Evolutionary conservation across 2,113 vertebrate species (phyloP), one percentile per base, ranked within the genome.

Genomic region (Monarcha castaneiventris): DNA sequence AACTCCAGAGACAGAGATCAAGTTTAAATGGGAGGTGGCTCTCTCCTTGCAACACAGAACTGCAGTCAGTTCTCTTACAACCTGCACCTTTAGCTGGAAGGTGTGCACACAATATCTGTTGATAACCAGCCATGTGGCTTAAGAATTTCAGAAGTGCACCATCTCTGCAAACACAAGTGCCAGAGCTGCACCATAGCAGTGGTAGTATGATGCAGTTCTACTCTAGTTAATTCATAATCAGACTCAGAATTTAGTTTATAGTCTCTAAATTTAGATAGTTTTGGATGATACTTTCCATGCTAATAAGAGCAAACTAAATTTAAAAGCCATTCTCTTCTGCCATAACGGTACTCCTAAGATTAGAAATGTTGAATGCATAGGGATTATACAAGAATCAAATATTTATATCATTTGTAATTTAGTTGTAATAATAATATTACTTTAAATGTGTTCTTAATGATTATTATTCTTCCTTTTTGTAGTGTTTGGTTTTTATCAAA

Each of bases 381-480:
- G 62, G 64, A 72, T 90, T 90, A 67, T 52, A 13, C 7, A 33
- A 43, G 46, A 87, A 63, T 80, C 10, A 84, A 95, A 55, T 84
- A 86, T 93, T 93, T 92, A 72, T 66, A 83, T 88, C 0, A 74
- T 74, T 90, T 93, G 56, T 95, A 80, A 90, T 84, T 80, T 68
- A 56, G 72, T 75, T 91, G 93, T 84, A 87, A 86, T 66, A 84
- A 93, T 90, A 75, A 79, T 74, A 73, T 88, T 76, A 56, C 33
- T 89, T 94, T 66, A 80, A 91, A 85, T 88, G 74, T 84, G 71
- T 88, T 85, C n/a, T 77, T 96, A 91, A 73, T 92, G 18, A 82
- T 87, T 89, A 58, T 89, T 83, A 68, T 75, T 64, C 62, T 88
- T 95, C 55, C 75, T 64, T 95, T 82, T 91, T 86, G 44, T 89